Percentiles rank a stretch among this genome's conserved stretches.
Conservation (phyloP, 1,140 invertebrate species). For the Asobara japonica region DNA sequence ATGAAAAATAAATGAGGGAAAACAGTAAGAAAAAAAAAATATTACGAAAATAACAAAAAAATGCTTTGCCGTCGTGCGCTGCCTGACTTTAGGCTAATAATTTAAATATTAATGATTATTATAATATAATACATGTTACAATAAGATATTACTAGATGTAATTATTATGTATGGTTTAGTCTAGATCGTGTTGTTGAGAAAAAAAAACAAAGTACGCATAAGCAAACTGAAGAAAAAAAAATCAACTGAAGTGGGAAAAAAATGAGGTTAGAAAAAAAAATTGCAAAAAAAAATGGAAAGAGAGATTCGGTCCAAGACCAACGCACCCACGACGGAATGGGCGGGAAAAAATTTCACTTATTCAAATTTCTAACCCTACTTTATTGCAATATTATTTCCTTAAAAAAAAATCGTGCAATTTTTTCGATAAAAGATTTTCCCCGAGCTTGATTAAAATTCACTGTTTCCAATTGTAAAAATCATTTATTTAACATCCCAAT, state of each 20-base stretch:
- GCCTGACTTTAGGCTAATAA: slow-evolving; percentile 67
- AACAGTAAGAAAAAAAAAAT: not conserved
- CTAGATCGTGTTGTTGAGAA: slow-evolving; percentile 67
- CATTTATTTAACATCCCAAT: too few species aligned
- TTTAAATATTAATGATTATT: slow-evolving; percentile 62
- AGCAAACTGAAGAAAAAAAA: slow-evolving; percentile 14
- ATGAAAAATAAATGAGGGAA: slow-evolving; percentile 42
- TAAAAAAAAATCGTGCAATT: too few species aligned
- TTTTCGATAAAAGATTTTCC: too few species aligned
- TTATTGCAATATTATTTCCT: too few species aligned
- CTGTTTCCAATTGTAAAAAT: too few species aligned
- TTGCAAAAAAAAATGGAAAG: slow-evolving; percentile 28
- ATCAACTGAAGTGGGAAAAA: slow-evolving; percentile 10
- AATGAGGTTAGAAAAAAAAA: slow-evolving; percentile 16
- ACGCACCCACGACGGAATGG: slow-evolving; percentile 57
- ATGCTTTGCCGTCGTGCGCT: slow-evolving; percentile 66
- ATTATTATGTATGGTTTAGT: slow-evolving; percentile 68
- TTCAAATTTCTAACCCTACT: not conserved
- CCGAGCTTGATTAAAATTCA: too few species aligned
- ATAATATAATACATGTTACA: slow-evolving; percentile 67
- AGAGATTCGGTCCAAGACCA: slow-evolving; percentile 59
- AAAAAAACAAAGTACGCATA: slow-evolving; percentile 56
- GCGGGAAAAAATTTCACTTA: slow-evolving; percentile 40
- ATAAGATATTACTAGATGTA: slow-evolving; percentile 69
- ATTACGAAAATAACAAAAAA: slow-evolving; percentile 41